Percentiles rank a stretch among this genome's conserved stretches.
Conservation (phyloP, 2,113 vertebrate species). For the Synchiropus splendidus region DNA sequence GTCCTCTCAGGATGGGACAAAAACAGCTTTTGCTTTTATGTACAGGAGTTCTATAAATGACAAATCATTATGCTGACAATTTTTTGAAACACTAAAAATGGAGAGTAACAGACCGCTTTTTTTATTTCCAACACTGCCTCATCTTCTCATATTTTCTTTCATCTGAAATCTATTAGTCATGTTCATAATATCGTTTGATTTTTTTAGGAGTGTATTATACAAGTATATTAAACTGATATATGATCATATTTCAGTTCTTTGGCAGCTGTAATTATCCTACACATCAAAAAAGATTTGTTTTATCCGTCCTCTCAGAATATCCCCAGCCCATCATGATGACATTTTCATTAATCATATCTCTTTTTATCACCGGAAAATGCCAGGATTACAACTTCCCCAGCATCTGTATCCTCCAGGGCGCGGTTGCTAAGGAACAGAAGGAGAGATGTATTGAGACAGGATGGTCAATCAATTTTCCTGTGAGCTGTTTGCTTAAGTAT, state of each 20-base stretch:
- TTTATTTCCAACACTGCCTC: too few relatives aligned
- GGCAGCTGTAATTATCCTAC: neutral
- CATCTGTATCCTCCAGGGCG: slow-evolving; percentile 55
- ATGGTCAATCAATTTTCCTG: slow-evolving; percentile 69
- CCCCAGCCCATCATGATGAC: slow-evolving; percentile 4
- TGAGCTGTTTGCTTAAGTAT: slow-evolving; percentile 21
- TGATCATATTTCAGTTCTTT: too few relatives aligned
- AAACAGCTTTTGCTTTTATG: too few relatives aligned
- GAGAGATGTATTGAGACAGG: slow-evolving; percentile 70
- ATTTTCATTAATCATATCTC: slow-evolving; percentile 43
- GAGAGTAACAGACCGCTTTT: neutral
- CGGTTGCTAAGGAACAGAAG: slow-evolving; percentile 74
- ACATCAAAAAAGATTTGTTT: neutral
- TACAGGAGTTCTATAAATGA: too few relatives aligned
- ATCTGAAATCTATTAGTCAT: too few relatives aligned
- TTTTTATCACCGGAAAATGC: slow-evolving; percentile 53
- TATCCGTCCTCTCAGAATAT: neutral
- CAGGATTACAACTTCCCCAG: slow-evolving; percentile 53
- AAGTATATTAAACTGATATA: too few relatives aligned
- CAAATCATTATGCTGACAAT: too few relatives aligned
- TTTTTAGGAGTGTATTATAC: neutral
- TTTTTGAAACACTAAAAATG: too few relatives aligned
- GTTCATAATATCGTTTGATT: too few relatives aligned
- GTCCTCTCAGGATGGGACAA: too few relatives aligned
- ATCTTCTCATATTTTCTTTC: too few relatives aligned